Evolutionary conservation across 2,797 vertebrate species (phyloP).

Genomic region (Bucorvus abyssinicus): DNA sequence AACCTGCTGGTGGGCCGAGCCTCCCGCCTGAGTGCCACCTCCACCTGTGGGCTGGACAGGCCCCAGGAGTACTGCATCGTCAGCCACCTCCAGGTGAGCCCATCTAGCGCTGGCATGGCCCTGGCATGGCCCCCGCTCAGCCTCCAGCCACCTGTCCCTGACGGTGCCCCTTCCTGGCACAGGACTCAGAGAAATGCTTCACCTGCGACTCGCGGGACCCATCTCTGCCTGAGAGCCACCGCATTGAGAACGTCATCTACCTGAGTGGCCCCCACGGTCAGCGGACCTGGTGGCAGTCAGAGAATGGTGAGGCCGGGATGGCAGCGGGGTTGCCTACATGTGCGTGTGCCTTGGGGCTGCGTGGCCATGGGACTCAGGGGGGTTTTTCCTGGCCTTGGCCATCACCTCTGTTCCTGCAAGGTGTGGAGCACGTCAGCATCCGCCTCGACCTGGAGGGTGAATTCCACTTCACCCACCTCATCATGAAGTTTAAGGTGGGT

Average conservation of each 20-base stretch:
- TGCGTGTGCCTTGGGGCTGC: accelerated
- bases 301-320: constrained; percentile 76
- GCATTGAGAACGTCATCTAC: constrained; percentile 86
- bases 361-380: accelerated
- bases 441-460: constrained; percentile 85
- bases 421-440: constrained; percentile 84
- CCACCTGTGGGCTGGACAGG: constrained; percentile 79
- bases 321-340: not conserved
- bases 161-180: not conserved
- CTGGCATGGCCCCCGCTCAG: accelerated
- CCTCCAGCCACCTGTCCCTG: not conserved
- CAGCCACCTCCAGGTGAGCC: constrained; percentile 85
- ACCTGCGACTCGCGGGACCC: constrained; percentile 79
- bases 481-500: constrained; percentile 89
- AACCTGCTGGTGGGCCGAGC: constrained; percentile 86
- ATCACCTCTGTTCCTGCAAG: constrained; percentile 40
- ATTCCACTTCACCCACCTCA: constrained; percentile 90
- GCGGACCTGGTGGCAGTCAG: constrained; percentile 89
- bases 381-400: accelerated
- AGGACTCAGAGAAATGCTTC: constrained; percentile 89
- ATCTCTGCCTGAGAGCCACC: constrained; percentile 79
- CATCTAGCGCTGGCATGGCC: accelerated
- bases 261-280: constrained; percentile 66
- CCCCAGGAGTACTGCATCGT: constrained; percentile 85
- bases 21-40: constrained; percentile 77